Conservation (phyloP, 2,113 vertebrate genomes). For the Nematolebias whitei region DNA sequence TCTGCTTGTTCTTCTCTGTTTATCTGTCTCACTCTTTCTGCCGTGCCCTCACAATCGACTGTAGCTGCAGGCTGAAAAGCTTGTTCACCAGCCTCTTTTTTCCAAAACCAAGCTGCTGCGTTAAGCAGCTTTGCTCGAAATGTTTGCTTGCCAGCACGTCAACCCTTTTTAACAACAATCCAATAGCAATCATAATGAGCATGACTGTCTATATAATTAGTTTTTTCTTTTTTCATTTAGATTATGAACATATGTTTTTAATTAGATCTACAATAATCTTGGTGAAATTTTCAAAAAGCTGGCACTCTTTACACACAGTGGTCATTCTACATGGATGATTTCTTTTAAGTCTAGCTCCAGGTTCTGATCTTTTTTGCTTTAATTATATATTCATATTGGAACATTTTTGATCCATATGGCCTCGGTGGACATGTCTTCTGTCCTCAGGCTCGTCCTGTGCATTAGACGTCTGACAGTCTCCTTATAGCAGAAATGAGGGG, state of each 20-base stretch:
- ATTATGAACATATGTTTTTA: not conserved
- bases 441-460: conserved; percentile 61
- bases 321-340: not conserved
- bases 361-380: conserved; percentile 20
- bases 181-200: conserved; percentile 11
- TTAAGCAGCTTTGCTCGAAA: conserved; percentile 41
- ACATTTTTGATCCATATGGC: conserved; percentile 47
- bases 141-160: conserved; percentile 29
- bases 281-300: not conserved
- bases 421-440: conserved; percentile 37
- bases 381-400: conserved; percentile 16
- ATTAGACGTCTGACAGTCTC: conserved; percentile 72
- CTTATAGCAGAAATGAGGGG: conserved; percentile 69
- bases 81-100: conserved; percentile 35
- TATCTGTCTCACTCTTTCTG: conserved; percentile 60
- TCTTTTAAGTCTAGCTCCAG: not conserved
- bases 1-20: conserved; percentile 44
- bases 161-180: conserved; percentile 32
- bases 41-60: conserved; percentile 44
- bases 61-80: conserved; percentile 45
- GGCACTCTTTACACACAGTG: no score
- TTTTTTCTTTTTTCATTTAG: not conserved
- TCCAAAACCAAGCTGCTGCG: conserved; percentile 31
- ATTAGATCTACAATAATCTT: not conserved
- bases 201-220: not conserved